Evolutionary conservation across 2,888 invertebrate species (phyloP), one percentile per base, ranked within the genome.

Genomic region (Torymus tubicola): DNA sequence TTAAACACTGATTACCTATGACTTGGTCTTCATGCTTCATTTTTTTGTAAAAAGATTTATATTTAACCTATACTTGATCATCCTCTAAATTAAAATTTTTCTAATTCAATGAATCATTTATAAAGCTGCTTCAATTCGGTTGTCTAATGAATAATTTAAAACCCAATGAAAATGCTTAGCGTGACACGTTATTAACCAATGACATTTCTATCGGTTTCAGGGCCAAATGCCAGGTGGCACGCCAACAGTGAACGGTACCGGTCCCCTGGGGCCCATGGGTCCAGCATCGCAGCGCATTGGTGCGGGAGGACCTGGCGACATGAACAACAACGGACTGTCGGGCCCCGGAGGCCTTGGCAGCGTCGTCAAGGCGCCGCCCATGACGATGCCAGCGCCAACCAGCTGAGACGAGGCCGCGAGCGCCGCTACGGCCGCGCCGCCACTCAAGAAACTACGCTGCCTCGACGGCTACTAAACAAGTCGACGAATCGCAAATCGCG

Each of bases 311-410:
- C 90, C 90, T 10, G 90, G 90, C 8, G 90, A 90, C 76, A 89
- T 90, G 90, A 90, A 90, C 86, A 90, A 90, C 85, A 90, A 90
- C 77, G 90, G 90, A 18, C 84, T 90, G 16, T 89, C 90, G 50
- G 90, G 89, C 10, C 89, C 90, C 2, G 90, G 89, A 1, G 89
- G 89, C 14, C 83, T 88, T 24, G 90, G 90, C 4, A 90, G 90
- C 4, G 85, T 89, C 31, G 89, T 90, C 21, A 90, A 90, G 83
- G 88, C 90, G 72, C 86, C 90, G n/a, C 90, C 90, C 65, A 89
- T 90, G 88, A 86, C 90, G 81, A 90, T 90, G 90, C 89, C 90
- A 61, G 90, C 90, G 42, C 90, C 90, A 83, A 90, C 90, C 84
- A 90, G 90, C 90, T 90, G 90, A 90, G 90, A 90, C 87, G 90